Conservation (phyloP, 30 jellyfish, hydroid and myxozoan species). For the Rhopilema esculentum region DNA sequence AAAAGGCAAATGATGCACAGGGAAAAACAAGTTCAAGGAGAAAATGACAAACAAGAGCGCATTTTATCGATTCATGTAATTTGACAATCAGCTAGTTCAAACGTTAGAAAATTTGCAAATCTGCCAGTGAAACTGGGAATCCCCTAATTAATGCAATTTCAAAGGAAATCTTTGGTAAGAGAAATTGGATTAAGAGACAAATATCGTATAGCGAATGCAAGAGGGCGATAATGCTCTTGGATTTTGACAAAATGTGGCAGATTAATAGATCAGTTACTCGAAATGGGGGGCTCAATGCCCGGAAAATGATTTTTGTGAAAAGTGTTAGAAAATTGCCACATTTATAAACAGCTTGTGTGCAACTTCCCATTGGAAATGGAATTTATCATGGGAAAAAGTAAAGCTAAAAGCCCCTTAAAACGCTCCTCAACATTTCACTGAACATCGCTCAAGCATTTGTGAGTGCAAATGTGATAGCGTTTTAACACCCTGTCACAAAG, state of each 20-base stretch:
- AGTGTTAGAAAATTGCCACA: too few relatives aligned
- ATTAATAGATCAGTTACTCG: too few relatives aligned
- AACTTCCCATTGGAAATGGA: slow-evolving; percentile 47
- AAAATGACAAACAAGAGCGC: slow-evolving; percentile 17
- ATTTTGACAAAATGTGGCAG: not conserved
- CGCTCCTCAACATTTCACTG: too few relatives aligned
- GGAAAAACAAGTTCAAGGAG: slow-evolving; percentile 35
- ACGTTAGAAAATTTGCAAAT: slow-evolving; percentile 28
- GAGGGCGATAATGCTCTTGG: slow-evolving; percentile 45
- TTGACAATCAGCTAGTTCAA: slow-evolving; percentile 43
- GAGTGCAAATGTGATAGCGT: too few relatives aligned
- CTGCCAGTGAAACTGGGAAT: slow-evolving; percentile 43
- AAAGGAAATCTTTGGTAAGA: slow-evolving; percentile 38
- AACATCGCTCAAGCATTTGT: too few relatives aligned
- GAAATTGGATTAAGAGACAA: slow-evolving; percentile 36
- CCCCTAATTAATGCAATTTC: slow-evolving; percentile 11
- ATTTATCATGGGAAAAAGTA: slow-evolving; percentile 48
- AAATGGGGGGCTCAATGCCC: too few relatives aligned
- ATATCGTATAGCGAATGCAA: slow-evolving; percentile 40
- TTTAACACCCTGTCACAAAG: too few relatives aligned
- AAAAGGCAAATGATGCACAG: not conserved
- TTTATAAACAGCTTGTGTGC: too few relatives aligned
- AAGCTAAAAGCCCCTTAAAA: too few relatives aligned
- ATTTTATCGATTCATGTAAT: slow-evolving; percentile 35
- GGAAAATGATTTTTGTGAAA: too few relatives aligned